Percentiles rank a stretch among this genome's conserved stretches.
Evolutionary conservation across 2,113 vertebrate genomes (phyloP).

Genomic region (Cephalopterus ornatus): DNA sequence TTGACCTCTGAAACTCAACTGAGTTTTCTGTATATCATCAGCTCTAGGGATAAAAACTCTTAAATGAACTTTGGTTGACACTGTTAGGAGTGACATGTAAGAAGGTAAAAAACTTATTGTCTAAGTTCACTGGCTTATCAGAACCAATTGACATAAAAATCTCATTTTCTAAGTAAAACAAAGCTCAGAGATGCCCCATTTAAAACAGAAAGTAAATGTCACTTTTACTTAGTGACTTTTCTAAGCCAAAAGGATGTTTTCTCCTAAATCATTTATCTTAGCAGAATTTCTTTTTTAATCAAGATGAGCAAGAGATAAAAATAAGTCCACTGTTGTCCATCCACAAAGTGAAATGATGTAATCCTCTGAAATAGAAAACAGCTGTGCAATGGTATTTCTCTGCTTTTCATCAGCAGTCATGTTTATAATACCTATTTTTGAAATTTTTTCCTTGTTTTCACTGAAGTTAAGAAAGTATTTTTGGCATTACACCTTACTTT

Average conservation of each 20-base stretch:
- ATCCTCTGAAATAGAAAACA: background rate
- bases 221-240: background rate
- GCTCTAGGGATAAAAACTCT: background rate
- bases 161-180: background rate
- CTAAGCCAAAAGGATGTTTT: background rate
- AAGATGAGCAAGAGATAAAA: conserved; percentile 14
- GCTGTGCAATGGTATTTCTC: background rate
- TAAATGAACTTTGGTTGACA: background rate
- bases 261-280: background rate
- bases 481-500: background rate
- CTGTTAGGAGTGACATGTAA: background rate
- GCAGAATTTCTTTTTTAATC: background rate
- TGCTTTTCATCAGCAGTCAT: background rate
- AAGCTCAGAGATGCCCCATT: background rate
- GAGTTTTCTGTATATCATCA: background rate
- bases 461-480: background rate
- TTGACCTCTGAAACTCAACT: background rate
- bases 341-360: background rate
- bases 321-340: background rate
- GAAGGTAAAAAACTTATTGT: background rate
- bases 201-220: background rate
- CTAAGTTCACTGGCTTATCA: background rate
- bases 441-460: background rate
- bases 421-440: background rate
- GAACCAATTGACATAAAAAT: background rate